Percentiles rank a stretch among this genome's conserved stretches.
phyloP scores from a whole-genome alignment of 2,797 vertebrate genomes.

The Bradypodion ventrale region DNA sequence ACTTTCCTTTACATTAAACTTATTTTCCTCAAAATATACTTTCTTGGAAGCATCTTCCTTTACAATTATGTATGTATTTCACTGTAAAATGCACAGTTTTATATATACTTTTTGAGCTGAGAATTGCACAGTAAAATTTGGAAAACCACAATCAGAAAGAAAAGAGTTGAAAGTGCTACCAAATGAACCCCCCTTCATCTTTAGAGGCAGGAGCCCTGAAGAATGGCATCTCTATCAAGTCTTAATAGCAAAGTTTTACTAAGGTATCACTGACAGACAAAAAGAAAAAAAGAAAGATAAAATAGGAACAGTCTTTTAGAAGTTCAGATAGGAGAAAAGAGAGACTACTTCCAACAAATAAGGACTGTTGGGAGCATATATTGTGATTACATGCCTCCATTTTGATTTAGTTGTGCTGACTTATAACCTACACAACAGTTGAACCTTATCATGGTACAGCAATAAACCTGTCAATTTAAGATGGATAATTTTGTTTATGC shows the following conservation, averaged over 20 bases:
- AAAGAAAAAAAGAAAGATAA: neutral
- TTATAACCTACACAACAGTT: neutral
- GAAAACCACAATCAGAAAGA: neutral
- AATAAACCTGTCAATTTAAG: neutral
- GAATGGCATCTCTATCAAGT: neutral
- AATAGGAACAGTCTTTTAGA: neutral
- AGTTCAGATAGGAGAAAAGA: neutral
- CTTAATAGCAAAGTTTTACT: neutral
- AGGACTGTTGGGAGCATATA: neutral
- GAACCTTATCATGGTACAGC: neutral
- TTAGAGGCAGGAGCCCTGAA: neutral
- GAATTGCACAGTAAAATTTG: neutral
- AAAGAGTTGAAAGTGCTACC: neutral
- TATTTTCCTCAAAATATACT: neutral
- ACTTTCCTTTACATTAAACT: neutral
- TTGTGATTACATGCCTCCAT: neutral
- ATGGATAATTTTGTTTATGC: conserved; percentile 13
- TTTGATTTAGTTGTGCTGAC: neutral
- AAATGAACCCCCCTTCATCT: neutral
- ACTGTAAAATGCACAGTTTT: neutral
- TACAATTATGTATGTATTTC: neutral
- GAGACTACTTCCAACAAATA: neutral
- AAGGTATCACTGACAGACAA: neutral
- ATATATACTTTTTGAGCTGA: neutral
- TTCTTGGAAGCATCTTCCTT: neutral